These are phyloP conservation scores for Equus quagga DNA, from an alignment of 2,113 vertebrate genomes.

Conservation along the genomic window DNA sequence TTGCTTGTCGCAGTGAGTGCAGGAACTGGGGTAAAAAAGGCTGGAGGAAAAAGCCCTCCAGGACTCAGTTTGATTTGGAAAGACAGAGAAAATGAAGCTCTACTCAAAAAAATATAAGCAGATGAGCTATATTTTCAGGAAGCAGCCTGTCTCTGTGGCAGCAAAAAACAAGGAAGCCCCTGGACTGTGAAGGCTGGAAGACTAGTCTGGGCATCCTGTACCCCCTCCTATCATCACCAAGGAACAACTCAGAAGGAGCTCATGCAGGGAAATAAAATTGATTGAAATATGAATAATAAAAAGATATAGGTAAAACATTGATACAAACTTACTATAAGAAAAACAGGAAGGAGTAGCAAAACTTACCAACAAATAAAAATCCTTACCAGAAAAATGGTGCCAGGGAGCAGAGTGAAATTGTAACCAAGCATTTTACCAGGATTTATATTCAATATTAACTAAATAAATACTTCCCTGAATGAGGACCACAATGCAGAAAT, in stretches of 20 bases:
- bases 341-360: background rate
- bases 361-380: background rate
- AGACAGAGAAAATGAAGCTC: constrained; percentile 16
- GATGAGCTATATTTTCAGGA: background rate
- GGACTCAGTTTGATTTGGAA: background rate
- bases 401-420: background rate
- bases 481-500: background rate
- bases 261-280: background rate
- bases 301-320: background rate
- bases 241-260: background rate
- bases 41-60: background rate
- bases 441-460: background rate
- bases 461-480: background rate
- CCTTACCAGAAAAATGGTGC: background rate
- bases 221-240: background rate
- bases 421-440: background rate
- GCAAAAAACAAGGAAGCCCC: background rate
- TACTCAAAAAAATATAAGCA: background rate
- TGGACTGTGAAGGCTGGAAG: background rate
- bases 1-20: background rate
- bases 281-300: background rate
- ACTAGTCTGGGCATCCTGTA: background rate
- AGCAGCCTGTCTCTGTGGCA: background rate
- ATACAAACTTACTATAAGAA: background rate
- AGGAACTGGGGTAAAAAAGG: background rate